Base-by-base conservation (phyloP, 2,888 invertebrate genomes). In the Meandrusa payeni region DNA sequence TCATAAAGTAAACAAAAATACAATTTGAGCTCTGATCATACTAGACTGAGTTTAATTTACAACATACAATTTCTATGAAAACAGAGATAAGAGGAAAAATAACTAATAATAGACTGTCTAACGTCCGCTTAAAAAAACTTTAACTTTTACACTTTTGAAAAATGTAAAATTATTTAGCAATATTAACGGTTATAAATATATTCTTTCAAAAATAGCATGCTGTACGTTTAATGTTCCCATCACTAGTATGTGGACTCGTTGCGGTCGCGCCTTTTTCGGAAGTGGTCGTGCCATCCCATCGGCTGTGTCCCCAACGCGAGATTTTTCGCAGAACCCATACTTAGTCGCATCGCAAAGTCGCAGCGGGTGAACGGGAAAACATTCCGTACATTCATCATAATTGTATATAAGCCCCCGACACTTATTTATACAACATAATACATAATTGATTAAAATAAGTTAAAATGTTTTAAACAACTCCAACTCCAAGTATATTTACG, bases 221-320 rank as follows among this genome's bases (percentile, higher is more conserved):
- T 33, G 28, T 23, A 41, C 7, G n/a, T 12, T 34, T 19, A 19
- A 27, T 10, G 13, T 9, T 22, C 11, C n/a, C 37, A 24, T 27
- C 38, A 32, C 43, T 38, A 38, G 12, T 12, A 2, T 24, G 11
- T 20, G 29, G 17, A 49, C 55, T 54, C 46, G 58, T 54, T 49
- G 48, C 48, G 49, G 57, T 57, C 60, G 42, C 55, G 55, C 71
- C 71, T 68, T 74, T 71, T 74, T 64, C 42, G 71, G 72, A 64
- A 61, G 56, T 48, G 48, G 58, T 54, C 56, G 50, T 34, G 52
- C 48, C 54, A 38, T 36, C 41, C 24, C 31, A 28, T 36, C 41
- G 29, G 11, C 28, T 39, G 23, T 29, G 38, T 27, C 38, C 23
- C 20, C 26, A 10, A 11, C 17, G 11, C 7, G 44, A 48, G 54